A percentile compares a stretch with the other conserved stretches of the same genome.
Evolutionary conservation across 2,888 invertebrate species (phyloP).

Genomic region (Eupithecia pulchellata): DNA sequence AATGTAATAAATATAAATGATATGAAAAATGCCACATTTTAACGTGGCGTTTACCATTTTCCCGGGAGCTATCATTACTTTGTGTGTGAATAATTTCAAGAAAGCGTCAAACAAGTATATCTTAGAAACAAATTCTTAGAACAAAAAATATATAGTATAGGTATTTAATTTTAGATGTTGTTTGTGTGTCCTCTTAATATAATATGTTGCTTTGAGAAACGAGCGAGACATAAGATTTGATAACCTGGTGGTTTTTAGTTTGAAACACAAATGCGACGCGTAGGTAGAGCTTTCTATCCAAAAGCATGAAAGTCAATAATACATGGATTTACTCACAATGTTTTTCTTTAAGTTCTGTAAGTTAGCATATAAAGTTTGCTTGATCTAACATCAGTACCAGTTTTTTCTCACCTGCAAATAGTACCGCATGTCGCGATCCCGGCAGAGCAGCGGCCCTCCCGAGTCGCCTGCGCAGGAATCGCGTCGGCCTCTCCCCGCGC

Average conservation of each 20-base stretch:
- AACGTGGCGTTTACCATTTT: neutral
- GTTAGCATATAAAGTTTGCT: neutral
- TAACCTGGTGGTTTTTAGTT: too few relatives aligned
- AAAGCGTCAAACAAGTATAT: neutral
- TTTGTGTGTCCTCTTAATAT: too few relatives aligned
- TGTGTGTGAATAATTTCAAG: neutral
- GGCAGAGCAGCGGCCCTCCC: conserved; percentile 85
- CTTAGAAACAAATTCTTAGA: neutral
- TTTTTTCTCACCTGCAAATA: conserved; percentile 69
- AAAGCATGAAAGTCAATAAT: neutral
- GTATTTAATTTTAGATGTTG: too few relatives aligned
- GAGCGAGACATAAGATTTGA: too few relatives aligned
- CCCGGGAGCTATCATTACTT: neutral
- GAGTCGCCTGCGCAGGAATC: conserved; percentile 97
- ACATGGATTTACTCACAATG: neutral
- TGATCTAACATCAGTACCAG: neutral
- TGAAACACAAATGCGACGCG: too few relatives aligned
- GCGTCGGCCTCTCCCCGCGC: conserved; percentile 94
- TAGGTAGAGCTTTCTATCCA: too few relatives aligned
- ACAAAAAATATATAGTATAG: neutral
- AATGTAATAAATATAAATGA: neutral
- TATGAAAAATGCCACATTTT: neutral
- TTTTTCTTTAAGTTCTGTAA: neutral
- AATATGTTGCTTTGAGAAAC: too few relatives aligned
- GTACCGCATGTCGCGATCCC: conserved; percentile 87